Evolutionary conservation across 2,888 invertebrate genomes (phyloP).

Genomic region (Dasysyrphus tricinctus): DNA sequence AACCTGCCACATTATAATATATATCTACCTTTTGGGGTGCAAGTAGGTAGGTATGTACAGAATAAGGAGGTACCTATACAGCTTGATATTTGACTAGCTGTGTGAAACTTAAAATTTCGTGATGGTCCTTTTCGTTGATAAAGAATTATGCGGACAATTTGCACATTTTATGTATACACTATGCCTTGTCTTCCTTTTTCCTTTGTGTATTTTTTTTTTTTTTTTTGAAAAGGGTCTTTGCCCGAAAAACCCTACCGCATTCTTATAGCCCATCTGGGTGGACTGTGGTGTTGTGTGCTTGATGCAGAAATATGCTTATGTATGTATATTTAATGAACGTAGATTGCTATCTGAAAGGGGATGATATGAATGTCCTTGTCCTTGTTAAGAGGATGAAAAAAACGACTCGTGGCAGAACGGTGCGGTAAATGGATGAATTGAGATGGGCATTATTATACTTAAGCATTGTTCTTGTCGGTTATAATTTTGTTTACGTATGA

Average conservation of each 20-base stretch:
- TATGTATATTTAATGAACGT: constrained; percentile 58
- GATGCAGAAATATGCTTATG: constrained; percentile 20
- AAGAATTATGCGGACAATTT: constrained; percentile 65
- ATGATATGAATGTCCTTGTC: constrained; percentile 32
- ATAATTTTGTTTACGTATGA: constrained; percentile 47
- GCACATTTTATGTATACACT: constrained; percentile 54
- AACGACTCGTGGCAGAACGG: constrained; percentile 1
- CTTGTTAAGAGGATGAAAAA: constrained; percentile 10
- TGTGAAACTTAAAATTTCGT: constrained; percentile 46
- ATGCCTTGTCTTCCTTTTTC: background rate
- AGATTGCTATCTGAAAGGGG: constrained; percentile 52
- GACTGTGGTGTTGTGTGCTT: constrained; percentile 9
- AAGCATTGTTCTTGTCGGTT: constrained; percentile 35
- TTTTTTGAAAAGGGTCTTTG: constrained; percentile 46
- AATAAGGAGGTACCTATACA: background rate
- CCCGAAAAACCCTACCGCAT: constrained; percentile 11
- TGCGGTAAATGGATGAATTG: constrained; percentile 36
- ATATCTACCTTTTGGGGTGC: background rate
- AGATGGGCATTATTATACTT: constrained; percentile 33
- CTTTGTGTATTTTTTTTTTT: background rate
- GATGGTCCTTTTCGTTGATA: constrained; percentile 46
- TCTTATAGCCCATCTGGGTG: background rate
- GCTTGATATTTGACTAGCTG: constrained; percentile 5
- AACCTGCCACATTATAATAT: background rate
- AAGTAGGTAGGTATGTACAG: background rate